Evolutionary conservation across 2,113 vertebrate species (phyloP).

Genomic region (Ranitomeya imitator): DNA sequence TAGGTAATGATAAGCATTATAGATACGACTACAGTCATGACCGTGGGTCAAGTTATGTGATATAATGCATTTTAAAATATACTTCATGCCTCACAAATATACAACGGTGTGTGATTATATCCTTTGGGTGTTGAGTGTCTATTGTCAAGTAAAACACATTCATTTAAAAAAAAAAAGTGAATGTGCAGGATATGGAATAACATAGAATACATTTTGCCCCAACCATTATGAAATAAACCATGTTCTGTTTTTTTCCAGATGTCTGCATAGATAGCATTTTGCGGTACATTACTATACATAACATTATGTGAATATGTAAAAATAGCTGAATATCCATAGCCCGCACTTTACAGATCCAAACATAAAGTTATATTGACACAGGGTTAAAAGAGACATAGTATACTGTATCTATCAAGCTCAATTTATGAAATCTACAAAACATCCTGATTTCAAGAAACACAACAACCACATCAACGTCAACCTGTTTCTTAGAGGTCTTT

Average conservation of each 20-base stretch:
- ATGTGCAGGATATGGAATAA: neutral
- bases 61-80: slow-evolving; percentile 60
- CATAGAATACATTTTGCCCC: neutral
- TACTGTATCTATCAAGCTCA: too few relatives aligned
- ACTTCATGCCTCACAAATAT: slow-evolving; percentile 50
- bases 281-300: neutral
- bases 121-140: slow-evolving; percentile 13
- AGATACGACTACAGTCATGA: slow-evolving; percentile 57
- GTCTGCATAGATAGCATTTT: neutral
- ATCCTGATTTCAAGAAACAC: too few relatives aligned
- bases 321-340: neutral
- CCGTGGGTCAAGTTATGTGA: slow-evolving; percentile 51
- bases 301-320: neutral
- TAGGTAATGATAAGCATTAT: slow-evolving; percentile 50
- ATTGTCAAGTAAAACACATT: slow-evolving; percentile 21
- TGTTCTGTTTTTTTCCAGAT: neutral
- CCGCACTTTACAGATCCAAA: neutral
- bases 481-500: too few relatives aligned
- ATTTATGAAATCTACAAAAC: too few relatives aligned
- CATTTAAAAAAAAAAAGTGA: slow-evolving; percentile 1
- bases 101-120: slow-evolving; percentile 54
- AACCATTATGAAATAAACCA: neutral
- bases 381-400: too few relatives aligned
- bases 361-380: neutral
- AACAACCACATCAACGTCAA: too few relatives aligned